These are phyloP conservation scores for Zhuqinia jingwanae DNA, from an alignment of 2,888 invertebrate species.

Conservation along the genomic window DNA sequence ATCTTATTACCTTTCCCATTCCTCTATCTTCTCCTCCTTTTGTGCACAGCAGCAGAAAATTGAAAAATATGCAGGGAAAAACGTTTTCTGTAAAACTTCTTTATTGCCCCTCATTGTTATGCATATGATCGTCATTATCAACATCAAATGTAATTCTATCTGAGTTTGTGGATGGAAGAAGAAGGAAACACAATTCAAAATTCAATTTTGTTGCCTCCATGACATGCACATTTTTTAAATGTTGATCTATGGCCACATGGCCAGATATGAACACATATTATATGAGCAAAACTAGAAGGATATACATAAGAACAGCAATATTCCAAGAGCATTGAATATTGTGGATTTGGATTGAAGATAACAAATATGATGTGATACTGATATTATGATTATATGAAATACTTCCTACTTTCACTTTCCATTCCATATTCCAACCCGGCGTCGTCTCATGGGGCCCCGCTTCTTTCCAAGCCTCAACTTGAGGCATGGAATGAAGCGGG, in stretches of 20 bases:
- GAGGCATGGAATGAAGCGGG: no score
- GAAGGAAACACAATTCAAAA: background rate
- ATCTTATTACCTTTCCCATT: slow-evolving; percentile 53
- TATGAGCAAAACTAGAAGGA: no score
- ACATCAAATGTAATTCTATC: background rate
- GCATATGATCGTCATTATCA: background rate
- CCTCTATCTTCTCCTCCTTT: slow-evolving; percentile 16
- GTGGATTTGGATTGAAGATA: slow-evolving; percentile 21
- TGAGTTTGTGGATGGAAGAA: background rate
- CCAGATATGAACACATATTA: no score
- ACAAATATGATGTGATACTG: background rate
- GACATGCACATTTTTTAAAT: no score
- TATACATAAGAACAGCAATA: no score
- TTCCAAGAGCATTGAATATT: no score
- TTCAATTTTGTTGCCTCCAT: no score
- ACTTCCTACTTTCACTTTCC: no score
- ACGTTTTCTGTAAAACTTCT: background rate
- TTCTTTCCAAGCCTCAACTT: no score
- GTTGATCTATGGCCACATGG: no score
- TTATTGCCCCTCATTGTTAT: slow-evolving; percentile 31
- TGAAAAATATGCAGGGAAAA: slow-evolving; percentile 7
- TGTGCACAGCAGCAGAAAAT: background rate
- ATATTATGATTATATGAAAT: background rate
- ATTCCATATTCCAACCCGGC: no score
- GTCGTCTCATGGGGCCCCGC: no score